Percentiles rank a stretch among this genome's conserved stretches.
Evolutionary conservation across 2,113 vertebrate species (phyloP).

Genomic region (Vombatus ursinus): DNA sequence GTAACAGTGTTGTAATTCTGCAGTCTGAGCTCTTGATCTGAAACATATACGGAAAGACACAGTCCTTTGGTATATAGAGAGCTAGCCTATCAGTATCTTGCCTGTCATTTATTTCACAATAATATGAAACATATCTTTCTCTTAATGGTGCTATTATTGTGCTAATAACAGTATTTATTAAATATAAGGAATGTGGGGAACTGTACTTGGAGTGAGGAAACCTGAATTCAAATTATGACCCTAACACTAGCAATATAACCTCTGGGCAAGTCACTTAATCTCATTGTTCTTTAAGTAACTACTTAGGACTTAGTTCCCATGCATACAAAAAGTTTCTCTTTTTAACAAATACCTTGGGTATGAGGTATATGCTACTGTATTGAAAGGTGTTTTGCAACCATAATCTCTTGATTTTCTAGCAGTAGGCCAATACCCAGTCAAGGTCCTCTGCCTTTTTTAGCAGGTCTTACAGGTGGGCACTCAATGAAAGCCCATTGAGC

Average conservation of each 20-base stretch:
- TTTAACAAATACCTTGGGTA: background rate
- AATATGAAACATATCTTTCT: background rate
- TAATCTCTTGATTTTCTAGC: background rate
- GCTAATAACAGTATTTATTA: background rate
- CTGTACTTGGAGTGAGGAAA: background rate
- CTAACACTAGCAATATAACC: background rate
- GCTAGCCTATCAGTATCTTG: background rate
- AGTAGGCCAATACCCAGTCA: background rate
- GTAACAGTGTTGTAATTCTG: background rate
- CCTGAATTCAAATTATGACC: background rate
- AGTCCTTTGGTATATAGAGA: background rate
- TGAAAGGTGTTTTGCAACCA: background rate
- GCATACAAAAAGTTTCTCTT: background rate
- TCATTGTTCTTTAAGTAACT: background rate
- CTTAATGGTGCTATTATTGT: background rate
- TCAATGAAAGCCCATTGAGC: background rate
- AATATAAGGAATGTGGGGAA: background rate
- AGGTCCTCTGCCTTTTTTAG: background rate
- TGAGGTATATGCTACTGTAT: background rate
- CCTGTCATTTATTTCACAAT: background rate
- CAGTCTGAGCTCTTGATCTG: background rate
- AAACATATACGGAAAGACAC: background rate
- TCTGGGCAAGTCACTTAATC: background rate
- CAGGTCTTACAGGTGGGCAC: background rate
- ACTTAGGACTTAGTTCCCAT: background rate